Conservation (phyloP, 1,140 invertebrate genomes). For the Danaus melanippus region DNA sequence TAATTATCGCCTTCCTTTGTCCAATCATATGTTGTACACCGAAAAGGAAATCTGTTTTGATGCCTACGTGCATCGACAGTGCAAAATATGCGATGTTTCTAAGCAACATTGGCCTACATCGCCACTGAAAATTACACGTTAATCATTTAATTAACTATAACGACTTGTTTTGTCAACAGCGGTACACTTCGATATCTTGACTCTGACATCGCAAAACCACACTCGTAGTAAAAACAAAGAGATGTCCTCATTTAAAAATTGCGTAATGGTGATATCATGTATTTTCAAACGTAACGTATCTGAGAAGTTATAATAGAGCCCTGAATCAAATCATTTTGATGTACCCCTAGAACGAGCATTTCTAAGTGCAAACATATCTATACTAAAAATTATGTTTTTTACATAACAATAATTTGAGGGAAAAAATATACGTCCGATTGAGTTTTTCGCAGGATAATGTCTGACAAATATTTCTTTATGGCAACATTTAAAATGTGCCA, state of each 20-base stretch:
- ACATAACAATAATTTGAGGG: too few species aligned
- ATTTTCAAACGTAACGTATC: background rate
- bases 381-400: too few species aligned
- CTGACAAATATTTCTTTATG: too few species aligned
- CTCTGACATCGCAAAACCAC: too few species aligned
- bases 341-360: too few species aligned
- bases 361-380: too few species aligned
- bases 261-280: constrained; percentile 5
- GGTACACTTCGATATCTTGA: background rate
- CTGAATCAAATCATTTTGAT: too few species aligned
- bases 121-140: constrained; percentile 15
- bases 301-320: too few species aligned
- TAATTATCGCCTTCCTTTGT: constrained; percentile 68
- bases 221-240: too few species aligned
- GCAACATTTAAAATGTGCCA: too few species aligned
- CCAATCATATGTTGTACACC: constrained; percentile 47
- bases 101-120: constrained; percentile 6
- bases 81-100: constrained; percentile 2
- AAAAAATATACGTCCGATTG: too few species aligned
- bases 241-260: constrained; percentile 1
- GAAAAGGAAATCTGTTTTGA: constrained; percentile 58
- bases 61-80: constrained; percentile 24
- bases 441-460: too few species aligned
- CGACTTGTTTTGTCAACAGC: constrained; percentile 6
- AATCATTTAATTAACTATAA: constrained; percentile 17